These are phyloP conservation scores for Drosophila antonietae DNA, from an alignment of 2,888 invertebrate genomes.

Conservation along the genomic window DNA sequence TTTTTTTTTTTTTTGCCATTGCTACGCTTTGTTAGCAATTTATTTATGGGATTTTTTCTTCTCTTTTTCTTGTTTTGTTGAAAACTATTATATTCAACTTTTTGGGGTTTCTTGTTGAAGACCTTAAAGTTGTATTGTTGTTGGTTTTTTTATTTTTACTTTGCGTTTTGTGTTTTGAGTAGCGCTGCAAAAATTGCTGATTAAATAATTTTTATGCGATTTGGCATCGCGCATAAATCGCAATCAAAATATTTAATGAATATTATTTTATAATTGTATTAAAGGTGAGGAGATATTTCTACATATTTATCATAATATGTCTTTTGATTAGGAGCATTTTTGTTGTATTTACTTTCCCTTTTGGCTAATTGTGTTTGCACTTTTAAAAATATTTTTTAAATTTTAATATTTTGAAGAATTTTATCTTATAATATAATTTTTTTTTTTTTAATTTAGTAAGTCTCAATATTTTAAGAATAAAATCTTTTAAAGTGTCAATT, in stretches of 20 bases:
- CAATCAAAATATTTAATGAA: constrained; percentile 21
- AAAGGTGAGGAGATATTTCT: neutral
- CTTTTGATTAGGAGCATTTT: neutral
- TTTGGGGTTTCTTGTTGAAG: constrained; percentile 24
- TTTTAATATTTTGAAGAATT: too few relatives aligned
- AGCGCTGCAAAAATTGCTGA: constrained; percentile 30
- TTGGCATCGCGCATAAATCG: constrained; percentile 9
- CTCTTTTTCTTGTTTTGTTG: constrained; percentile 5
- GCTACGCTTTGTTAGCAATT: constrained; percentile 38
- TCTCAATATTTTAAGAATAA: too few relatives aligned
- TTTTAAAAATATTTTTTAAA: neutral
- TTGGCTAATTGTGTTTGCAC: neutral
- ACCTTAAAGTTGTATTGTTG: constrained; percentile 21
- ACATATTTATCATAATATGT: neutral
- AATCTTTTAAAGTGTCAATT: too few relatives aligned
- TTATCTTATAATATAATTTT: too few relatives aligned
- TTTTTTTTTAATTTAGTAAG: too few relatives aligned
- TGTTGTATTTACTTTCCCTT: neutral
- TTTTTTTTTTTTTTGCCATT: constrained; percentile 7
- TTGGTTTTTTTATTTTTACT: neutral
- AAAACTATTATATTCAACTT: constrained; percentile 32
- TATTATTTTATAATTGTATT: constrained; percentile 15
- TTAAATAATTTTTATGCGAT: constrained; percentile 27
- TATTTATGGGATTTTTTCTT: constrained; percentile 23
- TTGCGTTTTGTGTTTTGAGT: constrained; percentile 4